phyloP scores from a whole-genome alignment of 2,888 invertebrate species.

The Dolichomitus sp. region DNA sequence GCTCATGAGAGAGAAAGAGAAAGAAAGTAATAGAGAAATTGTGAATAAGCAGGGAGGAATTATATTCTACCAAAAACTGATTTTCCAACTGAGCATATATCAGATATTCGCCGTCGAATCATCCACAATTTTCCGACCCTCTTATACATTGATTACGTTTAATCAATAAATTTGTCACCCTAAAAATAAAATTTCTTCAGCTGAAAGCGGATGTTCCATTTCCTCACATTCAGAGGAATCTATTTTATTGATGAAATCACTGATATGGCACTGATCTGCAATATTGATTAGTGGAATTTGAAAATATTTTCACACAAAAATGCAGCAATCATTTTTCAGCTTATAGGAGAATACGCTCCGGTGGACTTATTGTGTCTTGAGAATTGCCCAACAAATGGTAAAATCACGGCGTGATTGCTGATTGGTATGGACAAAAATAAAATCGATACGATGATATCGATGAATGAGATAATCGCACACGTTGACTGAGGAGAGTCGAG shows the following conservation, averaged over 20 bases:
- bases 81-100: background rate
- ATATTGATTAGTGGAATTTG: background rate
- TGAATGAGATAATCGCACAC: background rate
- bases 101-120: background rate
- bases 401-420: conserved; percentile 44
- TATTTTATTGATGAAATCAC: background rate
- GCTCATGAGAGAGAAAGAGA: background rate
- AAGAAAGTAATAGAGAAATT: background rate
- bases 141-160: no score
- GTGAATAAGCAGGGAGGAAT: background rate
- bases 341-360: background rate
- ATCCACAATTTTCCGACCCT: background rate
- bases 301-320: background rate
- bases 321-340: background rate
- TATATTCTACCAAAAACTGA: background rate
- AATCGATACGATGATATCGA: background rate
- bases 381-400: conserved; percentile 28
- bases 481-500: background rate
- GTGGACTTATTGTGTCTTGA: background rate
- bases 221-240: background rate
- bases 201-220: background rate
- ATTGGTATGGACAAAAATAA: background rate
- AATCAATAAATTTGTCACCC: no score
- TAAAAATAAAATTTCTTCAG: no score
- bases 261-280: background rate